Conservation (phyloP, 2,888 invertebrate genomes). For the Zootermopsis nevadensis region DNA sequence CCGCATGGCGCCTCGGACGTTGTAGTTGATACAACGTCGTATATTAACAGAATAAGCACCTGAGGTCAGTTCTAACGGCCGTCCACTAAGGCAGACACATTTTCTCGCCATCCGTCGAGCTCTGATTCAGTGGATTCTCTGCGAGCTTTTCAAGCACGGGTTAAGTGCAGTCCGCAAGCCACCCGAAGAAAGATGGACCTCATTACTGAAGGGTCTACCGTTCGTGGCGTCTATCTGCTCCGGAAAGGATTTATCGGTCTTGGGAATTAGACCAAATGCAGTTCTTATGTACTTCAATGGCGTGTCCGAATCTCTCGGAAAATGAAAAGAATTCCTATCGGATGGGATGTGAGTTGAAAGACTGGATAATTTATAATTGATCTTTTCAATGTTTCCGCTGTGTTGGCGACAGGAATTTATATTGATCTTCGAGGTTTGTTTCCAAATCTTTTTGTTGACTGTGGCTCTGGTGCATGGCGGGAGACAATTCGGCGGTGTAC, state of each 20-base stretch:
- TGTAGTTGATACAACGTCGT: no score
- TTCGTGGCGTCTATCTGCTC: neutral
- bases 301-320: neutral
- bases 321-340: neutral
- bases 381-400: neutral
- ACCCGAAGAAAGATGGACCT: slow-evolving; percentile 7
- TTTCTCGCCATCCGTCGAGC: no score
- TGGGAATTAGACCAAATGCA: slow-evolving; percentile 19
- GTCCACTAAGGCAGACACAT: no score
- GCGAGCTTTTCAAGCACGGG: neutral
- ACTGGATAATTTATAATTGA: neutral
- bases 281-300: slow-evolving; percentile 18
- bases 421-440: neutral
- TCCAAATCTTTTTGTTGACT: no score
- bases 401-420: neutral
- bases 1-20: no score
- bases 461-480: no score
- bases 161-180: neutral
- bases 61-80: no score
- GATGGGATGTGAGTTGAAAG: neutral
- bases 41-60: no score
- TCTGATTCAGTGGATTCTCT: no score
- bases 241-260: slow-evolving; percentile 7
- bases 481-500: no score
- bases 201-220: slow-evolving; percentile 19